phyloP scores from a whole-genome alignment of 2,113 vertebrate species.

The Chinchilla lanigera region DNA sequence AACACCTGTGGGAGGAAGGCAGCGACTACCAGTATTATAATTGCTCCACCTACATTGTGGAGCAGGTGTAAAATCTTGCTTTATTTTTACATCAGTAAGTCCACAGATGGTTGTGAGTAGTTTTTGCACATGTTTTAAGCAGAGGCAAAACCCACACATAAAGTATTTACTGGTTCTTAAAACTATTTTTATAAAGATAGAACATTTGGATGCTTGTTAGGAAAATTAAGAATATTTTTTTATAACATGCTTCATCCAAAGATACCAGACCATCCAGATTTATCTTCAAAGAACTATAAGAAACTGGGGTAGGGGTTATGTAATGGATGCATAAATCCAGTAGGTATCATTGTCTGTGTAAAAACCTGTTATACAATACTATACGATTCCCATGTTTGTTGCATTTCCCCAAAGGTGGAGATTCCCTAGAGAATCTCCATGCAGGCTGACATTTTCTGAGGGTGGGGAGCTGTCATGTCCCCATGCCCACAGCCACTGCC shows the following conservation, averaged over 20 bases:
- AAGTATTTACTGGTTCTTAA: slow-evolving; percentile 63
- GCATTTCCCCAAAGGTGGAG: background rate
- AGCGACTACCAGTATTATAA: background rate
- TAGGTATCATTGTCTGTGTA: background rate
- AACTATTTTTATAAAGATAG: slow-evolving; percentile 66
- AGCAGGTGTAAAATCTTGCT: background rate
- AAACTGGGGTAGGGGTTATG: background rate
- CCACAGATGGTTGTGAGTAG: slow-evolving; percentile 76
- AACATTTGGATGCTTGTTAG: slow-evolving; percentile 59
- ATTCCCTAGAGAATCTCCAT: background rate
- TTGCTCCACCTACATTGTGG: background rate
- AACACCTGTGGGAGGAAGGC: slow-evolving; percentile 49
- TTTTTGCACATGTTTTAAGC: slow-evolving; percentile 63
- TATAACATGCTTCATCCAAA: slow-evolving; percentile 53
- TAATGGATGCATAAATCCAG: background rate
- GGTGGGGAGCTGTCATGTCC: background rate
- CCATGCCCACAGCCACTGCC: background rate
- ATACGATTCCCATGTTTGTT: background rate
- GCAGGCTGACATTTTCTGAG: background rate
- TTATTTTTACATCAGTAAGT: slow-evolving; percentile 60
- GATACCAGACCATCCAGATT: slow-evolving; percentile 52
- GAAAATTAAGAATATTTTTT: slow-evolving; percentile 64
- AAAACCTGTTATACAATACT: background rate
- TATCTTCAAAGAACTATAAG: slow-evolving; percentile 50
- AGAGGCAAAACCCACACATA: slow-evolving; percentile 69